These are phyloP conservation scores for Drosophila neotestacea DNA, from an alignment of 2,888 invertebrate species.

Conservation along the genomic window DNA sequence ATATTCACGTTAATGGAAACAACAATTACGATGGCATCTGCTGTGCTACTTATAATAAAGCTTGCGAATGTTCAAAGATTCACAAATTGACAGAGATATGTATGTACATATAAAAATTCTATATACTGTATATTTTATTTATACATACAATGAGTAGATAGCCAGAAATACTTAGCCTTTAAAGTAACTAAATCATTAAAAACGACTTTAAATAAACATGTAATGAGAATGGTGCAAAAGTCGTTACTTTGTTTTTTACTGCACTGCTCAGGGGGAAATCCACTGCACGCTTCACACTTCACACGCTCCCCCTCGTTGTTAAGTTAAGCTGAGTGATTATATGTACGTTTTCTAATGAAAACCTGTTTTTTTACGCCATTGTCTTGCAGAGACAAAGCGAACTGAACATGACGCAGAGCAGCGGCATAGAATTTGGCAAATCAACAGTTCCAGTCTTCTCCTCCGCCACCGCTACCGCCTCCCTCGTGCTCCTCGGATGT, in stretches of 20 bases:
- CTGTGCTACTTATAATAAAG: slow-evolving; percentile 3
- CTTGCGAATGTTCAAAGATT: slow-evolving; percentile 7
- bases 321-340: slow-evolving; percentile 8
- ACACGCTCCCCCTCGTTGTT: background rate
- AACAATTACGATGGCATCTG: slow-evolving; percentile 13
- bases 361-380: slow-evolving; percentile 64
- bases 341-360: slow-evolving; percentile 63
- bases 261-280: slow-evolving; percentile 6
- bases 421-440: slow-evolving; percentile 43
- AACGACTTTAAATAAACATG: background rate
- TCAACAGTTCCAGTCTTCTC: slow-evolving; percentile 34
- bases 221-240: slow-evolving; percentile 52
- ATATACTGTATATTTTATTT: background rate
- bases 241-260: slow-evolving; percentile 44
- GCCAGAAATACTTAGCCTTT: background rate
- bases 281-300: background rate
- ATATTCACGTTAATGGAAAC: slow-evolving; percentile 42
- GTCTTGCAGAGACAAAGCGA: slow-evolving; percentile 48
- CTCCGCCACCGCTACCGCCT: background rate
- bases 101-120: background rate
- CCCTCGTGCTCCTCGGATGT: slow-evolving; percentile 65
- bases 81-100: background rate
- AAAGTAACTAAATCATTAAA: slow-evolving; percentile 20
- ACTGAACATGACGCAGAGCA: slow-evolving; percentile 70
- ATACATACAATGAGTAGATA: slow-evolving; percentile 1